These are phyloP conservation scores for Scotopteryx bipunctaria DNA, from an alignment of 2,888 invertebrate genomes.

Conservation along the genomic window DNA sequence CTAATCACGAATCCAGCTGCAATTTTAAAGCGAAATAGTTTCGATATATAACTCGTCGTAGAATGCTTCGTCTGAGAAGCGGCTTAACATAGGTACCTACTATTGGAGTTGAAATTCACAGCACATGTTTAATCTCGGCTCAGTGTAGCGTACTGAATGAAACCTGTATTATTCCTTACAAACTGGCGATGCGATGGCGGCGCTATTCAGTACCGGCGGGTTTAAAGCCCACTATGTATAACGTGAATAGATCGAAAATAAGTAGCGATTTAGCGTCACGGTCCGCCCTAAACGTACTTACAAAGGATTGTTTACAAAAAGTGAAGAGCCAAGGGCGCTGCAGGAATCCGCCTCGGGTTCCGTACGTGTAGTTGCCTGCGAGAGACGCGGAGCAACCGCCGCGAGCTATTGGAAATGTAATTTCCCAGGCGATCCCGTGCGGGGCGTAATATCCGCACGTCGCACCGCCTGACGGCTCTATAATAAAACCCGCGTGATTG, in stretches of 20 bases:
- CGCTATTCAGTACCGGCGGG: background rate
- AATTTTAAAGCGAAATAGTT: background rate
- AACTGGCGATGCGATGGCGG: background rate
- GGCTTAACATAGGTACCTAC: slow-evolving; percentile 14
- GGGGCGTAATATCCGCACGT: slow-evolving; percentile 6
- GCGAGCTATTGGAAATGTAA: slow-evolving; percentile 11
- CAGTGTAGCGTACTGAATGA: slow-evolving; percentile 5
- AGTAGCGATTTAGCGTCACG: slow-evolving; percentile 11
- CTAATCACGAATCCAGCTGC: background rate
- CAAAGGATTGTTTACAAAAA: slow-evolving; percentile 15
- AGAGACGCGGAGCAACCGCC: slow-evolving; percentile 6
- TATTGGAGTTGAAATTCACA: slow-evolving; percentile 4
- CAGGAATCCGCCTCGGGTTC: slow-evolving; percentile 1
- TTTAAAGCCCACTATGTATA: slow-evolving; percentile 1
- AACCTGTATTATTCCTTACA: slow-evolving; percentile 19
- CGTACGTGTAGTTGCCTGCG: slow-evolving; percentile 6
- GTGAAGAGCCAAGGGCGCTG: slow-evolving; percentile 1
- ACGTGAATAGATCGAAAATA: slow-evolving; percentile 11
- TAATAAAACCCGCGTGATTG: slow-evolving; percentile 9
- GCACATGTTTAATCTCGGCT: slow-evolving; percentile 8
- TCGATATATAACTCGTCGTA: slow-evolving; percentile 9
- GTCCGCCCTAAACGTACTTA: slow-evolving; percentile 10
- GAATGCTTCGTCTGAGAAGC: background rate
- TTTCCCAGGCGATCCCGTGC: slow-evolving; percentile 18
- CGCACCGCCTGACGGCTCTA: slow-evolving; percentile 3